A percentile compares a stretch with the other conserved stretches of the same genome.
Evolutionary conservation across 2,888 invertebrate species (phyloP).

Genomic region (Callosobruchus maculatus): DNA sequence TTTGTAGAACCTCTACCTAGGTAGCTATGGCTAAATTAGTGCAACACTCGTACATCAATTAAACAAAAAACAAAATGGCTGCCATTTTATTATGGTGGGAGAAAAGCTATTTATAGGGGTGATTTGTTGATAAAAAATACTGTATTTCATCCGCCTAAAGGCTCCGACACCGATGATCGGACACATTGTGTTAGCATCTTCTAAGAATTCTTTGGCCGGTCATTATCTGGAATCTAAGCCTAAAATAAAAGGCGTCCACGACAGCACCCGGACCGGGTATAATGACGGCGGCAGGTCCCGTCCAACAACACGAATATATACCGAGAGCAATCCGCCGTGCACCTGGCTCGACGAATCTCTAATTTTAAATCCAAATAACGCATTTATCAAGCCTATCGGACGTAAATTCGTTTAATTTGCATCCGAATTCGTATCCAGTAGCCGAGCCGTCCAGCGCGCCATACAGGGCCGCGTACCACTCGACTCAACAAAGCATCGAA

Average conservation of each 20-base stretch:
- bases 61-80: too few relatives aligned
- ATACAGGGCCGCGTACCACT: constrained; percentile 35
- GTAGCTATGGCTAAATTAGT: too few relatives aligned
- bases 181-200: background rate
- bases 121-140: too few relatives aligned
- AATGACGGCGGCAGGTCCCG: background rate
- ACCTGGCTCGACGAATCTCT: constrained; percentile 25
- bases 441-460: constrained; percentile 15
- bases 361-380: constrained; percentile 39
- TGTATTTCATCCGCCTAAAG: too few relatives aligned
- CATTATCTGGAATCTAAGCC: background rate
- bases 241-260: background rate
- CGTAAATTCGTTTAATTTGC: constrained; percentile 41
- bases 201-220: background rate
- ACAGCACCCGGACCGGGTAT: background rate
- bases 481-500: constrained; percentile 42
- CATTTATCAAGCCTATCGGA: constrained; percentile 38
- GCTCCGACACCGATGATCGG: too few relatives aligned
- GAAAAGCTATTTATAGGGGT: too few relatives aligned
- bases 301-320: background rate
- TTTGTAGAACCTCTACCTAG: too few relatives aligned
- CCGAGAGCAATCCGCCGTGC: constrained; percentile 11
- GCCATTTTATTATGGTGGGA: too few relatives aligned
- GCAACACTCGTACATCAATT: too few relatives aligned
- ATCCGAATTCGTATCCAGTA: constrained; percentile 37